Evolutionary conservation across 2,797 vertebrate genomes (phyloP).

Genomic region (Syngnathus rostellatus): DNA sequence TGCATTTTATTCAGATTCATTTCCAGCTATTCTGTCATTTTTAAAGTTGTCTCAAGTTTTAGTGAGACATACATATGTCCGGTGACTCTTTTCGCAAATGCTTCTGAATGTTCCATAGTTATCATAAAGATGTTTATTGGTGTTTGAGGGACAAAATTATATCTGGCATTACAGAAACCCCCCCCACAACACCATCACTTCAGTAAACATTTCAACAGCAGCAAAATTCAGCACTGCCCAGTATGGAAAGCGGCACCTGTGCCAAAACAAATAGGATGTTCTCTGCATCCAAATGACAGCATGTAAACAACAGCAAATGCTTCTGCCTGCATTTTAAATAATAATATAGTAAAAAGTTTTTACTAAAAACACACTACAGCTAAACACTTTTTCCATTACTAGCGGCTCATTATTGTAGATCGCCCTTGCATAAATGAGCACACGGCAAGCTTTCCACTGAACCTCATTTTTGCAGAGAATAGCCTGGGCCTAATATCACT

Average conservation of each 20-base stretch:
- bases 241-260: conserved; percentile 1
- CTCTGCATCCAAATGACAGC: conserved; percentile 4
- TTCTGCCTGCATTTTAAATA: neutral
- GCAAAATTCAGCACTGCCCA: neutral
- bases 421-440: neutral
- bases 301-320: neutral
- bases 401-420: neutral
- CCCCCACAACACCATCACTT: neutral
- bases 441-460: neutral
- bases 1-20: neutral
- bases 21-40: neutral
- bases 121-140: neutral
- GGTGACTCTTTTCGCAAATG: neutral
- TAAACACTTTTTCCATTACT: neutral
- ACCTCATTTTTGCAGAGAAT: neutral
- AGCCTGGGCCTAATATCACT: neutral
- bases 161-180: neutral
- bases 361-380: neutral
- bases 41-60: neutral
- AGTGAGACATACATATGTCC: neutral
- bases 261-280: conserved; percentile 12
- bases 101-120: neutral
- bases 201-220: neutral
- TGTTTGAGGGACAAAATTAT: neutral
- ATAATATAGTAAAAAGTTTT: neutral